phyloP scores from a whole-genome alignment of 2,797 vertebrate genomes.

The Oryzias dopingdopingensis region DNA sequence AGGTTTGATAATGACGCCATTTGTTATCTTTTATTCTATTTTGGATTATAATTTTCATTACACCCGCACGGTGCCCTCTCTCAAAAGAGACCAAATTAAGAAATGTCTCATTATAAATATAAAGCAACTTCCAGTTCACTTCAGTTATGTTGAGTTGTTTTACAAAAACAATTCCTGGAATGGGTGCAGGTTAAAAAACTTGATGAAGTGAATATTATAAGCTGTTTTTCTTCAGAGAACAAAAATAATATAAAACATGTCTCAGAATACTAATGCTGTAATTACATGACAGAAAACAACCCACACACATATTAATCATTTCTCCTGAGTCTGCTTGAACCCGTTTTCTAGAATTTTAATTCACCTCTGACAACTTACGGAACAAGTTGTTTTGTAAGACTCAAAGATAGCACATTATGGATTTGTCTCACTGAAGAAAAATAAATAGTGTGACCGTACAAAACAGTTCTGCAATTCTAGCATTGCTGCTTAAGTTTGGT shows the following conservation, averaged over 20 bases:
- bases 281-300: slow-evolving; percentile 15
- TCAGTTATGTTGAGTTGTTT: too few relatives aligned
- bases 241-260: slow-evolving; percentile 13
- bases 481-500: too few relatives aligned
- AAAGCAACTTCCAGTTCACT: too few relatives aligned
- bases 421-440: slow-evolving; percentile 3
- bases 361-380: slow-evolving; percentile 11
- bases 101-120: not conserved
- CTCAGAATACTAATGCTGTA: slow-evolving; percentile 5
- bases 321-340: slow-evolving; percentile 18
- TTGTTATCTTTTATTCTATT: slow-evolving; percentile 18
- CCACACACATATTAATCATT: slow-evolving; percentile 15
- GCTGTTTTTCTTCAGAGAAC: slow-evolving; percentile 4
- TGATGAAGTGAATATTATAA: not conserved
- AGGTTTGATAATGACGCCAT: slow-evolving; percentile 4
- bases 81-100: too few relatives aligned
- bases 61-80: too few relatives aligned
- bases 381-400: slow-evolving; percentile 16
- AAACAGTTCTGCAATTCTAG: slow-evolving; percentile 1
- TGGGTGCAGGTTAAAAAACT: too few relatives aligned
- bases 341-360: slow-evolving; percentile 26
- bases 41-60: too few relatives aligned
- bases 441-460: not conserved
- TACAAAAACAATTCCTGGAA: too few relatives aligned
- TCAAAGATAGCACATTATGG: not conserved